These are phyloP conservation scores for Melanotaenia maccullochi DNA, from an alignment of 2,797 vertebrate species.

Conservation along the genomic window DNA sequence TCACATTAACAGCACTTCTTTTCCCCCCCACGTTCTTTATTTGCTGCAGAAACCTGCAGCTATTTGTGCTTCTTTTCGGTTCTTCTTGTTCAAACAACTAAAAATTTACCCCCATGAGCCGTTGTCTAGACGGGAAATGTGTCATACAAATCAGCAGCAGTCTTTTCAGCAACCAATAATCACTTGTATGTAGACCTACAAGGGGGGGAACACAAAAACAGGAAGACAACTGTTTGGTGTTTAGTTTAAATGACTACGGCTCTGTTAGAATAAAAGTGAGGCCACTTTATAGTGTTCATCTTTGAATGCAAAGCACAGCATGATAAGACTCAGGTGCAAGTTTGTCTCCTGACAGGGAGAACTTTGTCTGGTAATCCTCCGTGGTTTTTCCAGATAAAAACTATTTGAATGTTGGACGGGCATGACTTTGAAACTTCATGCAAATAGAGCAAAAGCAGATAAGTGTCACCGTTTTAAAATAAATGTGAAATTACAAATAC, in stretches of 20 bases:
- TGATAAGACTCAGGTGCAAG: constrained; percentile 32
- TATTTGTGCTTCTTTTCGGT: not conserved
- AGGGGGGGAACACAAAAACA: too few species aligned
- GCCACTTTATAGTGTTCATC: constrained; percentile 14
- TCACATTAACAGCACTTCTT: not conserved
- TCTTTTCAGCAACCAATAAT: not conserved
- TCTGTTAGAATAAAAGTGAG: not conserved
- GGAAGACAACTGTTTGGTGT: not conserved
- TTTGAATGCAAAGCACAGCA: constrained; percentile 39
- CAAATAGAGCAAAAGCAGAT: constrained; percentile 22
- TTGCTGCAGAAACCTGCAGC: not conserved
- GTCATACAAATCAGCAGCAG: not conserved
- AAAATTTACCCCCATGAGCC: not conserved
- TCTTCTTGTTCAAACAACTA: not conserved
- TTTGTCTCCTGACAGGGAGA: constrained; percentile 16
- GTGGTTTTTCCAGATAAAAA: constrained; percentile 36
- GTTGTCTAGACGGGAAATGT: constrained; percentile 1
- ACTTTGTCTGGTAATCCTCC: constrained; percentile 9
- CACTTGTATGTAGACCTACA: not conserved
- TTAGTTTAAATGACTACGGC: not conserved
- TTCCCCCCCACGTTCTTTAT: not conserved
- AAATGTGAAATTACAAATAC: not conserved
- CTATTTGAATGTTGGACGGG: constrained; percentile 56
- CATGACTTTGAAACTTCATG: constrained; percentile 11
- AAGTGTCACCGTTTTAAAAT: constrained; percentile 14